Base-by-base conservation (phyloP, 2,888 invertebrate genomes). In the Syritta pipiens region DNA sequence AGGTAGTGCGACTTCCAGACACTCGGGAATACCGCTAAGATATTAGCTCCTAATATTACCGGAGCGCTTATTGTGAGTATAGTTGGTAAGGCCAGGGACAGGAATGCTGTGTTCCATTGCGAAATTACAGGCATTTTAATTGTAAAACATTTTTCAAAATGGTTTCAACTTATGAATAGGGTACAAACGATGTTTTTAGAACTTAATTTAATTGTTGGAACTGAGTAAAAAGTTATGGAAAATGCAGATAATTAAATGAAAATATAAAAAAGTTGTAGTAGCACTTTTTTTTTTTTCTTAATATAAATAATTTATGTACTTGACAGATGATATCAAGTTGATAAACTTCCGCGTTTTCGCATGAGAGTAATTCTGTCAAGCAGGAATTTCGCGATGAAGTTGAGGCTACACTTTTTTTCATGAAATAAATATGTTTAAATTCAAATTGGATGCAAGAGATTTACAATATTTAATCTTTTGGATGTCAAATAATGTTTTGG, bases 1-100 rank as follows among this genome's bases (percentile, higher is more conserved):
- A 87, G 79, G 77, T 88, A 89, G 57, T 89, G 88, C 1, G 88
- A 88, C 62, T 84, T 85, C 87, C 88, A 88, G 0, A 88, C 87
- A 55, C 88, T 86, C 4, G 89, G 89, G 62, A 89, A 84, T 4
- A 89, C 85, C 0, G 88, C 88, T 63, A 89, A 81, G 60, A 89
- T 85, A 71, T 88, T 86, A 46, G 85, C 86, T 6, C 84, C 85
- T 24, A 76, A 44, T 24, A 60, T 49, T 22, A 46, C 6, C 9
- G 63, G 57, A 30, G 19, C 60, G 26, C 42, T 44, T 37, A 55
- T 14, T 32, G n/a, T 55, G 2, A 84, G 81, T 35, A 85, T 35
- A 76, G 79, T 76, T 22, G 84, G 51, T 37, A 68, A 30, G 53
- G 44, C 17, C 48, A 83, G 71, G 37, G 83, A 62, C 22, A 85